Conservation (phyloP, 2,888 invertebrate species). For the Amphipyra tragopoginis region DNA sequence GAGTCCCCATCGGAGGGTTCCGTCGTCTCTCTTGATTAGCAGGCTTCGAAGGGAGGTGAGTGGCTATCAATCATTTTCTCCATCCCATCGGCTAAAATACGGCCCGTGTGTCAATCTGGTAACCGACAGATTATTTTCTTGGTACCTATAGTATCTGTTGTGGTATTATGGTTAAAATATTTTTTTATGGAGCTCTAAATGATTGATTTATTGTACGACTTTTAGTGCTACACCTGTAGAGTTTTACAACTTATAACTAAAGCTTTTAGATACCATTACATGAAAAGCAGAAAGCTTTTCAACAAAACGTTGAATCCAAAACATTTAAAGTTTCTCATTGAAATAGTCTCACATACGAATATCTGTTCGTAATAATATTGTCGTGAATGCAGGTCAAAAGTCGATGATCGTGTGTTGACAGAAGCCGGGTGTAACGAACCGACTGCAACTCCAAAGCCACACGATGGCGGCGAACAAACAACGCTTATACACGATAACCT, state of each 20-base stretch:
- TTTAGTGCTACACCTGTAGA: too few relatives aligned
- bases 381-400: conserved; percentile 15
- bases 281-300: too few relatives aligned
- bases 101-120: conserved; percentile 45
- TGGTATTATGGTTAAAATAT: conserved; percentile 47
- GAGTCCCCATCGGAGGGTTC: conserved; percentile 1
- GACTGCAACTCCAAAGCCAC: conserved; percentile 27
- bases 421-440: conserved; percentile 40
- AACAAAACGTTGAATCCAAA: neutral
- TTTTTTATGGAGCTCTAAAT: conserved; percentile 38
- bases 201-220: conserved; percentile 14
- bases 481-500: conserved; percentile 22
- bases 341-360: neutral
- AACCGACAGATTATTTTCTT: conserved; percentile 65
- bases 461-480: conserved; percentile 27
- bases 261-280: too few relatives aligned
- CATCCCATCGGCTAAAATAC: conserved; percentile 58
- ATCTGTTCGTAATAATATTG: neutral
- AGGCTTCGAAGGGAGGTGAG: conserved; percentile 11
- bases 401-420: conserved; percentile 41
- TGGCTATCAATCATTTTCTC: conserved; percentile 68
- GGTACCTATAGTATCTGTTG: conserved; percentile 41
- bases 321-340: neutral
- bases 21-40: conserved; percentile 8
- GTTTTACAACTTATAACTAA: too few relatives aligned